Percentiles rank a stretch among this genome's conserved stretches.
Evolutionary conservation across 2,797 vertebrate species (phyloP).

Genomic region (Euphonia xanthogaster): DNA sequence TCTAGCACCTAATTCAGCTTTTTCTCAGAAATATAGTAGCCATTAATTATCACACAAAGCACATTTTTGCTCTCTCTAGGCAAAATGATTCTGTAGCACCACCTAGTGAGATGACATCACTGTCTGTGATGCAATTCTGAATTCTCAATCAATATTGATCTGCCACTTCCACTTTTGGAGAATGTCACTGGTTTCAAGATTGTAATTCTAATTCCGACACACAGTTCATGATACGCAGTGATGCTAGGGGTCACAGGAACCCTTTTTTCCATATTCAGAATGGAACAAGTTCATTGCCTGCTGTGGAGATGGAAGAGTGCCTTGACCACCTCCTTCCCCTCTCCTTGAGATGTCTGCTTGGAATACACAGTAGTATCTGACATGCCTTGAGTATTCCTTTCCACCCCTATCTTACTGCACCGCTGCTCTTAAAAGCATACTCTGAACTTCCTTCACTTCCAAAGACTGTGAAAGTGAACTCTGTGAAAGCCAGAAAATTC

Average conservation of each 20-base stretch:
- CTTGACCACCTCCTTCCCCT: not conserved
- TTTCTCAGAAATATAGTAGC: not conserved
- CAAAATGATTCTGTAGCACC: slow-evolving; percentile 65
- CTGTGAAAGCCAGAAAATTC: not conserved
- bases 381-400: not conserved
- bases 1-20: not conserved
- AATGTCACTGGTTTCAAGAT: fast-evolving
- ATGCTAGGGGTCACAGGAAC: not conserved
- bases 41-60: slow-evolving; percentile 19
- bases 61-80: not conserved
- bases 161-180: not conserved
- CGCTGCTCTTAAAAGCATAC: not conserved
- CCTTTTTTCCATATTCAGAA: not conserved
- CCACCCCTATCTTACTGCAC: not conserved
- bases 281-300: not conserved
- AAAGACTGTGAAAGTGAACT: not conserved
- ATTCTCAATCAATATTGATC: not conserved
- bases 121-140: not conserved
- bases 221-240: fast-evolving
- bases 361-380: not conserved
- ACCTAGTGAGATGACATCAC: slow-evolving; percentile 66
- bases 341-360: not conserved
- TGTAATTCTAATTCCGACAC: not conserved
- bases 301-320: fast-evolving
- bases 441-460: not conserved